These are phyloP conservation scores for Neomorphus geoffroyi DNA, from an alignment of 2,797 vertebrate species.

Conservation along the genomic window DNA sequence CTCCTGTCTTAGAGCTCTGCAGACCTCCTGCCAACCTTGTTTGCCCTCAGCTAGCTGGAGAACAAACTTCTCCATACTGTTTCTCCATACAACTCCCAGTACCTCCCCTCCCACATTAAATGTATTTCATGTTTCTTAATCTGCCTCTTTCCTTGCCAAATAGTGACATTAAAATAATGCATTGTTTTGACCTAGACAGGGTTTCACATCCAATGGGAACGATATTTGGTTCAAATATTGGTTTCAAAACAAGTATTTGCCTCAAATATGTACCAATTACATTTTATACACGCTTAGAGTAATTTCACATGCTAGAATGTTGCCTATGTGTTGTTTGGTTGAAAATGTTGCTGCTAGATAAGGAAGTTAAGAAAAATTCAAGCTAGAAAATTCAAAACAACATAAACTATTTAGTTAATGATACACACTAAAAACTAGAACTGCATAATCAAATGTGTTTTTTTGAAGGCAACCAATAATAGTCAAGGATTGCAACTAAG, in stretches of 20 bases:
- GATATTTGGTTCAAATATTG: not conserved
- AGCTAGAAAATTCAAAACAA: not conserved
- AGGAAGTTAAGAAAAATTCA: not conserved
- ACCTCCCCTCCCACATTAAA: not conserved
- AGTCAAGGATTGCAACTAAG: not conserved
- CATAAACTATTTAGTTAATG: not conserved
- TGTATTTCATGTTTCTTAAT: fast-evolving
- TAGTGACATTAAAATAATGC: fast-evolving
- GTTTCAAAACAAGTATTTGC: not conserved
- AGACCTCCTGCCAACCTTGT: not conserved
- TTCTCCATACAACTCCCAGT: not conserved
- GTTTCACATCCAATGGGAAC: not conserved
- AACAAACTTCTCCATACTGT: fast-evolving
- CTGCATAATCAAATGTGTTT: not conserved
- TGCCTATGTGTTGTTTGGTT: fast-evolving
- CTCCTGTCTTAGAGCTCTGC: not conserved
- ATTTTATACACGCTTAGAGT: fast-evolving
- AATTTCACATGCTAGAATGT: not conserved
- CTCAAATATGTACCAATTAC: fast-evolving
- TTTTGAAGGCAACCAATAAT: not conserved
- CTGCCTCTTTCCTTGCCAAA: not conserved
- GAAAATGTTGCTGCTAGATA: not conserved
- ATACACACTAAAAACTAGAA: not conserved
- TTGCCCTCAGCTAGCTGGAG: not conserved
- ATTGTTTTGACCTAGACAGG: fast-evolving